Base-by-base conservation (phyloP, 2,113 vertebrate genomes). In the Trichomycterus rosablanca region DNA sequence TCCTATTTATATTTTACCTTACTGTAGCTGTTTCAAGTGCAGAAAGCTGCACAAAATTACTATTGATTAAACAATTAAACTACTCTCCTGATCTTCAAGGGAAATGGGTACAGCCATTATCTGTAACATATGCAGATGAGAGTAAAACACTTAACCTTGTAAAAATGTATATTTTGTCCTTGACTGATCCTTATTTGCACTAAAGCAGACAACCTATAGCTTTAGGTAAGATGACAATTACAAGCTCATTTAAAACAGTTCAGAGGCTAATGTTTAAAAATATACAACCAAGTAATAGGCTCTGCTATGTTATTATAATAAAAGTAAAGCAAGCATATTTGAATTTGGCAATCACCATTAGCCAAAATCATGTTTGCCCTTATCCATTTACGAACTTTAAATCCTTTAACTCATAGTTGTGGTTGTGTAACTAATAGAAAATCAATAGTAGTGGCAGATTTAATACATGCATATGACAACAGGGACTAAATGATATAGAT, bases 71-170 rank as follows among this genome's bases (percentile, higher is more conserved):
- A 69, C 52, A 69, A 51, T 61, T 44, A 51, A 63, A 62, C 46
- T 37, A n/a, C 52, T 63, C 46, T 63, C 19, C 34, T 51, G 59
- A 63, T 63, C 45, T 63, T 68, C 19, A 35, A 49, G 53, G 53
- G 37, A 69, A 57, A 58, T 63, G 52, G 60, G 32, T 23, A 37
- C 48, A 58, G 50, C 45, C 52, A 57, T 63, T 69, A 63, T 63
- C 52, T 57, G 35, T 35, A 63, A 30, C 53, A 62, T 59, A 67
- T 69, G 59, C 66, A 63, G 59, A 69, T 57, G 37, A 69, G 67
- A 44, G 28, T 44, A 69, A 69, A 69, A 58, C 53, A 63, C 67
- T 69, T 69, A 69, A 69, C 67, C 59, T 65, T 65, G 52, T 48
- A 58, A 42, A 69, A 69, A 69, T 63, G 52, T 45, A 58, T 44